phyloP scores from a whole-genome alignment of 2,888 invertebrate species.

The Nebria brevicollis region DNA sequence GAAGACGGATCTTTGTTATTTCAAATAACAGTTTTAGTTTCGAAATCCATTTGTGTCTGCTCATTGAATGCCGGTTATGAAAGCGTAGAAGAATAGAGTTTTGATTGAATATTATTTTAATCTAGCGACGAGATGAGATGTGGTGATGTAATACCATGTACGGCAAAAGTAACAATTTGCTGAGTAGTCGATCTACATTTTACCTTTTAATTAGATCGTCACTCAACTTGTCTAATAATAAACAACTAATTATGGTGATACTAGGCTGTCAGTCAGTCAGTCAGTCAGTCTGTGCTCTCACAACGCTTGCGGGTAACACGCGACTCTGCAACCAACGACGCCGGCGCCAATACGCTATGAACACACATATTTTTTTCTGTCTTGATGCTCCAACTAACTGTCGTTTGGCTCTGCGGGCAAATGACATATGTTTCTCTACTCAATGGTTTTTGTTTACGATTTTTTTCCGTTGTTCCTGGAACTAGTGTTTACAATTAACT shows the following conservation, averaged over 20 bases:
- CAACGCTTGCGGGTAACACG: slow-evolving; percentile 16
- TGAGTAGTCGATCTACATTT: slow-evolving; percentile 35
- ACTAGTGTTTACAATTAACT: neutral
- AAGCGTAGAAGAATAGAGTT: neutral
- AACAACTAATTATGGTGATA: slow-evolving; percentile 45
- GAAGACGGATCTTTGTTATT: too few relatives aligned
- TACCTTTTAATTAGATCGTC: slow-evolving; percentile 46
- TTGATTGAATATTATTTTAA: neutral
- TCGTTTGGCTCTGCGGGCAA: neutral
- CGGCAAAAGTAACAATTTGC: slow-evolving; percentile 6
- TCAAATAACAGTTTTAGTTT: too few relatives aligned
- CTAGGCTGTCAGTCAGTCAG: slow-evolving; percentile 10
- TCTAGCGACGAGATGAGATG: neutral
- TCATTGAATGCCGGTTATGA: too few relatives aligned
- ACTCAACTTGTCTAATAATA: slow-evolving; percentile 44
- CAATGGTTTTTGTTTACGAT: neutral
- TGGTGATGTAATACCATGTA: neutral
- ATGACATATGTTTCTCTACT: neutral
- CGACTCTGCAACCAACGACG: slow-evolving; percentile 8
- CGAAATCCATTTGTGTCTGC: too few relatives aligned
- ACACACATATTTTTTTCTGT: neutral
- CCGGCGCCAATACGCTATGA: slow-evolving; percentile 5
- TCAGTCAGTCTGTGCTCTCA: slow-evolving; percentile 1
- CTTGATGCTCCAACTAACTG: neutral
- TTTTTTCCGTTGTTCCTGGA: neutral